A percentile compares a stretch with the other conserved stretches of the same genome.
Conservation (phyloP, 2,888 invertebrate genomes). For the Rhorus exstirpatorius region DNA sequence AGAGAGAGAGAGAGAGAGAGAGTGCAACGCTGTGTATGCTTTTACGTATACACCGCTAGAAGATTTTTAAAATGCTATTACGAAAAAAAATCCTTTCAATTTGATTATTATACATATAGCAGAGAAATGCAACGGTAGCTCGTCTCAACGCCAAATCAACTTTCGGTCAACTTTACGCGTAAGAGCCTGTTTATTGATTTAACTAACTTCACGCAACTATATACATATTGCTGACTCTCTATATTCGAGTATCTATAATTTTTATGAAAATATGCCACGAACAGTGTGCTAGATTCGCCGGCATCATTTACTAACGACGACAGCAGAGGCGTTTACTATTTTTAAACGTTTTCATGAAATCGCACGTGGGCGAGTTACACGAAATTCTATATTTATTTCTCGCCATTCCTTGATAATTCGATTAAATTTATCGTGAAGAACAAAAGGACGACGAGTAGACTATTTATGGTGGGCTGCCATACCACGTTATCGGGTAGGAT, state of each 20-base stretch:
- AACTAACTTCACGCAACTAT: no score
- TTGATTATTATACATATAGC: no score
- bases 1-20: no score
- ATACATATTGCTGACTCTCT: no score
- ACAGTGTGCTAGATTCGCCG: background rate
- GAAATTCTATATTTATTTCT: no score
- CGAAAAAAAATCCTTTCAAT: no score
- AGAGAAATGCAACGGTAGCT: no score
- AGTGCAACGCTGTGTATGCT: no score
- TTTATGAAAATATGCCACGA: background rate
- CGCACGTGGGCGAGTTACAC: slow-evolving; percentile 41
- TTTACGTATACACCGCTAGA: background rate
- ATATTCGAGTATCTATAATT: background rate
- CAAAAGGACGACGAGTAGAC: background rate
- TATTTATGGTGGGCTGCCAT: slow-evolving; percentile 20
- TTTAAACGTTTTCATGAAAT: slow-evolving; percentile 42
- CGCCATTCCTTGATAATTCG: slow-evolving; percentile 25
- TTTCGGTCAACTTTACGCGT: no score
- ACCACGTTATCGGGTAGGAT: background rate
- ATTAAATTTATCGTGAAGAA: background rate
- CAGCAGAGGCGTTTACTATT: slow-evolving; percentile 42
- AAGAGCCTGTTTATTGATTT: no score
- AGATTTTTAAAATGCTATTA: no score
- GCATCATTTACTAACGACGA: slow-evolving; percentile 29
- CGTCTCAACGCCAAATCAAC: no score